phyloP scores from a whole-genome alignment of 1,140 invertebrate genomes.

The Physella acuta region DNA sequence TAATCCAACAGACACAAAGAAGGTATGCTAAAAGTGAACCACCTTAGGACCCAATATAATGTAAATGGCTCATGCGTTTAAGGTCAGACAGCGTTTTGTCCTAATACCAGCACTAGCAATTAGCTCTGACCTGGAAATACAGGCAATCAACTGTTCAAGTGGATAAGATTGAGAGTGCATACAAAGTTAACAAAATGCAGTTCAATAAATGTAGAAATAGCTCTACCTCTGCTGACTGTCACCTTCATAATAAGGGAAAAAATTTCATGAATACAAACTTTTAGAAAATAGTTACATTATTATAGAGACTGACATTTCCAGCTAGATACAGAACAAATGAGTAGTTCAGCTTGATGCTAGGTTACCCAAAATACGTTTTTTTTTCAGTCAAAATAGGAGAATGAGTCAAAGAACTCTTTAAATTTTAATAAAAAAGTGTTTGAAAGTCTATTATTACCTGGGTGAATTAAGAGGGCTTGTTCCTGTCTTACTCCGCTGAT shows the following conservation, averaged over 20 bases:
- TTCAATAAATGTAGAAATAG: neutral
- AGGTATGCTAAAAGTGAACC: neutral
- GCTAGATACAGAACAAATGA: too few species aligned
- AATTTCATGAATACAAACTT: neutral
- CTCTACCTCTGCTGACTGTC: slow-evolving; percentile 13
- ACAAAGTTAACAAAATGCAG: neutral
- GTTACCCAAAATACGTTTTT: too few species aligned
- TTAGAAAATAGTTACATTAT: neutral
- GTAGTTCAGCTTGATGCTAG: too few species aligned
- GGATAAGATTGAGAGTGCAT: neutral
- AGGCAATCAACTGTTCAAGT: neutral
- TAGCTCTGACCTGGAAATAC: slow-evolving; percentile 19
- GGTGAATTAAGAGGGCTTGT: slow-evolving; percentile 51
- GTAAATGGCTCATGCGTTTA: slow-evolving; percentile 13
- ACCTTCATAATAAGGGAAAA: slow-evolving; percentile 8
- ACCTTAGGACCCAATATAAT: too few species aligned
- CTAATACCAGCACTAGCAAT: slow-evolving; percentile 8
- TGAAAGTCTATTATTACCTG: slow-evolving; percentile 52
- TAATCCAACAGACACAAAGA: too few species aligned
- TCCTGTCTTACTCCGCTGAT: slow-evolving; percentile 39
- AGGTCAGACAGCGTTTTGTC: slow-evolving; percentile 19
- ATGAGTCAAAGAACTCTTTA: too few species aligned
- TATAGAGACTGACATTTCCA: too few species aligned
- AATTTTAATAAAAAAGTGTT: too few species aligned
- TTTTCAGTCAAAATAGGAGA: too few species aligned